A percentile compares a stretch with the other conserved stretches of the same genome.
Evolutionary conservation across 2,797 vertebrate genomes (phyloP).

Genomic region (Craterocephalus amniculus): DNA sequence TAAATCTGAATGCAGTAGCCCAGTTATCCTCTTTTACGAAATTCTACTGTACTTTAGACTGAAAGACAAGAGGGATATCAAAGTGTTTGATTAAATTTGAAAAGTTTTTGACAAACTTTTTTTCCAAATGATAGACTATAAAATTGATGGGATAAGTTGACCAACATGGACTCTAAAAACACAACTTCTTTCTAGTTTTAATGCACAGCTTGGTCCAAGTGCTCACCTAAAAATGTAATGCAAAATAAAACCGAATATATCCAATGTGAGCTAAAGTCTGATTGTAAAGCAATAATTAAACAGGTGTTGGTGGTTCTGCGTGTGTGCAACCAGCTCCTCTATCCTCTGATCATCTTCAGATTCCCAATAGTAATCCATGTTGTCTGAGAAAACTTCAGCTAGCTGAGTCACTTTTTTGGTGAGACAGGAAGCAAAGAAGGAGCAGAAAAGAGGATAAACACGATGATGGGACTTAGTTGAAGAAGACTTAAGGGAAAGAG

Average conservation of each 20-base stretch:
- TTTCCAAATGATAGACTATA: background rate
- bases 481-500: constrained; percentile 38
- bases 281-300: background rate
- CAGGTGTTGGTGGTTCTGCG: background rate
- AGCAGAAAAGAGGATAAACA: constrained; percentile 23
- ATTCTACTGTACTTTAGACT: background rate
- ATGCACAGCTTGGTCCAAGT: background rate
- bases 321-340: background rate
- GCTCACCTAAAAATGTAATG: background rate
- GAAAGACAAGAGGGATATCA: background rate
- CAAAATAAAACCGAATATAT: background rate
- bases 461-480: constrained; percentile 28
- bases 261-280: background rate
- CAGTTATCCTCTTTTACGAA: background rate
- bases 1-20: background rate
- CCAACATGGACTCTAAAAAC: background rate
- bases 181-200: background rate
- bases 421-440: constrained; percentile 14
- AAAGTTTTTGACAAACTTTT: background rate
- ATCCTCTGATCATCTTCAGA: background rate
- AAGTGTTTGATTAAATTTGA: background rate
- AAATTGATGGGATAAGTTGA: background rate
- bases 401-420: background rate
- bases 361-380: constrained; percentile 18
- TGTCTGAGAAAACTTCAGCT: constrained; percentile 1